Conservation (phyloP, 2,888 invertebrate genomes). For the Synergus itoensis region DNA sequence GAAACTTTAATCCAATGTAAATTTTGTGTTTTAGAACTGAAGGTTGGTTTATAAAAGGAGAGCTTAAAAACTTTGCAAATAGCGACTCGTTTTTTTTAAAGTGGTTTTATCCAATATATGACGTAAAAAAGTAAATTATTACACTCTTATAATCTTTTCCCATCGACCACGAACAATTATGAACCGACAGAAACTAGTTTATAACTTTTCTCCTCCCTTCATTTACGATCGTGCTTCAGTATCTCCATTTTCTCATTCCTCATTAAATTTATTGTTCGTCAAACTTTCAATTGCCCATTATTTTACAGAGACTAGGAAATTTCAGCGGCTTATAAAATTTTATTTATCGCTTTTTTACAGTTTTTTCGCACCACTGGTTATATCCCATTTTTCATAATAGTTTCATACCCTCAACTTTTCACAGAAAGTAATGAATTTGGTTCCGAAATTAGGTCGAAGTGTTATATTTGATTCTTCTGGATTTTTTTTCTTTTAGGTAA, state of each 20-base stretch:
- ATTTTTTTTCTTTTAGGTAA: background rate
- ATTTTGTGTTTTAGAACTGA: no score
- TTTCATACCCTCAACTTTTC: background rate
- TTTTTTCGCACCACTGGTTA: background rate
- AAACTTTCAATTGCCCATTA: constrained; percentile 68
- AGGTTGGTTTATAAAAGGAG: no score
- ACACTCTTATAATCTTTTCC: constrained; percentile 45
- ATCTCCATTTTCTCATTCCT: constrained; percentile 54
- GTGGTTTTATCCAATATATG: background rate
- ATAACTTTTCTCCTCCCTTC: constrained; percentile 57
- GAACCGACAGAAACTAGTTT: constrained; percentile 44
- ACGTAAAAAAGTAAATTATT: background rate
- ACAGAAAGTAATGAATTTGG: background rate
- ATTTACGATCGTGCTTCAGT: constrained; percentile 48
- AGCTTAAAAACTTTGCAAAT: no score
- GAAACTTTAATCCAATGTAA: no score
- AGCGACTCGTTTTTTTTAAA: background rate
- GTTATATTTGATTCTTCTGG: background rate
- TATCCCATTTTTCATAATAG: background rate
- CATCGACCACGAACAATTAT: constrained; percentile 42
- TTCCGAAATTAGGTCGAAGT: background rate
- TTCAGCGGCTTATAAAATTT: constrained; percentile 10
- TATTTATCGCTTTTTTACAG: background rate
- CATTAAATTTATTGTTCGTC: constrained; percentile 66
- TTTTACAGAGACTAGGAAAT: constrained; percentile 57